Percentiles rank a stretch among this genome's conserved stretches.
phyloP scores from a whole-genome alignment of 1,140 invertebrate genomes.

The Plodia interpunctella region DNA sequence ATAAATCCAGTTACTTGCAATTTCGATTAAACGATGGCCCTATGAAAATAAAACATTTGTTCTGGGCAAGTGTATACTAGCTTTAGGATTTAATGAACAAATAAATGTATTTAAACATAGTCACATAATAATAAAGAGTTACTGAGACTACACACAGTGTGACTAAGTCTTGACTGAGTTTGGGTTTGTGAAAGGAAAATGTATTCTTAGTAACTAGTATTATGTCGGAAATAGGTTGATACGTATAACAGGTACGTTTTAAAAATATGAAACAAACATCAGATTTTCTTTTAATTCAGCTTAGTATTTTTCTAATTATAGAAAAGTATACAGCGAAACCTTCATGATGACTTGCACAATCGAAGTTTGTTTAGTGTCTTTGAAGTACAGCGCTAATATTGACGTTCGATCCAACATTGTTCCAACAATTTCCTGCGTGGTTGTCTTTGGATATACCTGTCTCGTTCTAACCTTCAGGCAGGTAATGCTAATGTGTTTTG shows the following conservation, averaged over 20 bases:
- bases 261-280: no score
- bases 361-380: slow-evolving; percentile 26
- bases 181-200: neutral
- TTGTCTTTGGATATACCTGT: slow-evolving; percentile 8
- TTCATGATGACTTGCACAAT: slow-evolving; percentile 10
- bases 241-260: no score
- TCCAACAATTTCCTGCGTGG: slow-evolving; percentile 13
- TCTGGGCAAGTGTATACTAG: slow-evolving; percentile 11
- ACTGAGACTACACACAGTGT: no score
- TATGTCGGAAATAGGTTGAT: no score
- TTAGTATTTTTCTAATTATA: no score
- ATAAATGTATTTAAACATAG: slow-evolving; percentile 13
- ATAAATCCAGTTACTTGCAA: slow-evolving; percentile 11
- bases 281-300: neutral
- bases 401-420: slow-evolving; percentile 15
- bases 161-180: neutral
- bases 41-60: slow-evolving; percentile 18
- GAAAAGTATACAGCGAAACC: neutral
- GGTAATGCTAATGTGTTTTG: slow-evolving; percentile 43
- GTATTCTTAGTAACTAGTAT: no score
- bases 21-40: slow-evolving; percentile 16
- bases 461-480: slow-evolving; percentile 18
- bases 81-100: slow-evolving; percentile 22
- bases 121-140: no score
- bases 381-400: slow-evolving; percentile 38